phyloP scores from a whole-genome alignment of 2,797 vertebrate genomes.

The Onychomys leucogaster region DNA sequence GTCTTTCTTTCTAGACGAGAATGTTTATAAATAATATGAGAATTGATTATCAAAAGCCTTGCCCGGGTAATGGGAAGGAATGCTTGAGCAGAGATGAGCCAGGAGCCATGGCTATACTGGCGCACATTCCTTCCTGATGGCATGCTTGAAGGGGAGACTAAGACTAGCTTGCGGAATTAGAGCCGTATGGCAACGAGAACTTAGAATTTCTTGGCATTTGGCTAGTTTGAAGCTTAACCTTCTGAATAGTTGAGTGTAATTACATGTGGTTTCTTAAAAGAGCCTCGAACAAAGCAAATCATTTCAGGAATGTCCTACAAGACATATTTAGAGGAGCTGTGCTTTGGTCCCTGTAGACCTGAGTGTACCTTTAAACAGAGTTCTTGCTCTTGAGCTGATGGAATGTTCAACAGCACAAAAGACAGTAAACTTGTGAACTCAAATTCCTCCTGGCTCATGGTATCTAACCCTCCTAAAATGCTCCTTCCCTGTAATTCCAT shows the following conservation, averaged over 20 bases:
- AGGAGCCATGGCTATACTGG: constrained; percentile 5
- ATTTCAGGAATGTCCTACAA: constrained; percentile 74
- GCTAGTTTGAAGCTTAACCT: constrained; percentile 68
- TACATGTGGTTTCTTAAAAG: constrained; percentile 81
- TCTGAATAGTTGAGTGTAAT: constrained; percentile 75
- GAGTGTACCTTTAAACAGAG: constrained; percentile 72
- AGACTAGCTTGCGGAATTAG: constrained; percentile 30
- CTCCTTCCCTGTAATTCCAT: constrained; percentile 52
- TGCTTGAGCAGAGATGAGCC: constrained; percentile 58
- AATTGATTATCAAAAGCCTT: constrained; percentile 74
- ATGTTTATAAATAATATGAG: constrained; percentile 68
- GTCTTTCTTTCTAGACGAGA: constrained; percentile 45
- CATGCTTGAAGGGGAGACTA: constrained; percentile 58
- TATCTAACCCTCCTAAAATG: constrained; percentile 40
- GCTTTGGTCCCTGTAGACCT: constrained; percentile 68
- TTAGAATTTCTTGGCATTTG: constrained; percentile 68
- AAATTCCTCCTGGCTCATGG: constrained; percentile 74
- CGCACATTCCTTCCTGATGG: constrained; percentile 65
- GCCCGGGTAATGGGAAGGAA: constrained; percentile 77
- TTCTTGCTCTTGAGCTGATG: constrained; percentile 55
- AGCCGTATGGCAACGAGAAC: constrained; percentile 50
- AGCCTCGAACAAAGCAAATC: constrained; percentile 71
- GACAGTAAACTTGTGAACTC: constrained; percentile 64
- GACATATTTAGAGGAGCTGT: constrained; percentile 63
- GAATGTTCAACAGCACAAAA: constrained; percentile 68